Evolutionary conservation across 2,113 vertebrate species (phyloP).

Genomic region (Epinephelus fuscoguttatus): DNA sequence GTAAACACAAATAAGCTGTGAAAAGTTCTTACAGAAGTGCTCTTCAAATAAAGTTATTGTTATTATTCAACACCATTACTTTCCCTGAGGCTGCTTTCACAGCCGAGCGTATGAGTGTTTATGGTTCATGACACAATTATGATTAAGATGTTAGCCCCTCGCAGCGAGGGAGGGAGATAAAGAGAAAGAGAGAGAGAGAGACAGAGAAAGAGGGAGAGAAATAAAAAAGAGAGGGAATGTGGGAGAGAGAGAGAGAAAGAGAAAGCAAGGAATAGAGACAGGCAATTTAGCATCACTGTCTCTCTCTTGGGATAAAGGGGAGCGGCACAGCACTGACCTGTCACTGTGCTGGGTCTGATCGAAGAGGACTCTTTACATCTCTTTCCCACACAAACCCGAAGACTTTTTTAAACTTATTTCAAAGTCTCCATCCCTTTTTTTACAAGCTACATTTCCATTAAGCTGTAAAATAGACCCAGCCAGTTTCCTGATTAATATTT

Average conservation of each 20-base stretch:
- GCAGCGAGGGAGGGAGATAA: not conserved
- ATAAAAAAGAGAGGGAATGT: no score
- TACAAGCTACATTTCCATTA: not conserved
- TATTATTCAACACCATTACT: slow-evolving; percentile 61
- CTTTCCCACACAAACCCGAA: not conserved
- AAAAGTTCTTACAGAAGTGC: slow-evolving; percentile 48
- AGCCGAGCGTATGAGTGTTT: slow-evolving; percentile 63
- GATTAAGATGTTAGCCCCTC: slow-evolving; percentile 75
- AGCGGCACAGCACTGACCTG: slow-evolving; percentile 43
- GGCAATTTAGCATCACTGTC: slow-evolving; percentile 63
- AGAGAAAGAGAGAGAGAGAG: not conserved
- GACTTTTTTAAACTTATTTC: not conserved
- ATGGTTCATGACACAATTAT: slow-evolving; percentile 75
- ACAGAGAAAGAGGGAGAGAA: not conserved
- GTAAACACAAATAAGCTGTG: slow-evolving; percentile 33
- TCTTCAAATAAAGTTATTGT: slow-evolving; percentile 58
- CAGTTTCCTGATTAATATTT: not conserved
- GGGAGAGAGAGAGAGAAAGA: not conserved
- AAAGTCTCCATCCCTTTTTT: not conserved
- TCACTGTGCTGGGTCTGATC: slow-evolving; percentile 38
- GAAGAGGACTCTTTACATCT: slow-evolving; percentile 13
- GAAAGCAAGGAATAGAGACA: slow-evolving; percentile 29
- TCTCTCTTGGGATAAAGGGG: slow-evolving; percentile 37
- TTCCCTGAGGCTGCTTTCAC: slow-evolving; percentile 51
- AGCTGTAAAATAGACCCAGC: not conserved